Evolutionary conservation across 2,888 invertebrate genomes (phyloP), one percentile per base, ranked within the genome.

Genomic region (Augochlorella aurata): DNA sequence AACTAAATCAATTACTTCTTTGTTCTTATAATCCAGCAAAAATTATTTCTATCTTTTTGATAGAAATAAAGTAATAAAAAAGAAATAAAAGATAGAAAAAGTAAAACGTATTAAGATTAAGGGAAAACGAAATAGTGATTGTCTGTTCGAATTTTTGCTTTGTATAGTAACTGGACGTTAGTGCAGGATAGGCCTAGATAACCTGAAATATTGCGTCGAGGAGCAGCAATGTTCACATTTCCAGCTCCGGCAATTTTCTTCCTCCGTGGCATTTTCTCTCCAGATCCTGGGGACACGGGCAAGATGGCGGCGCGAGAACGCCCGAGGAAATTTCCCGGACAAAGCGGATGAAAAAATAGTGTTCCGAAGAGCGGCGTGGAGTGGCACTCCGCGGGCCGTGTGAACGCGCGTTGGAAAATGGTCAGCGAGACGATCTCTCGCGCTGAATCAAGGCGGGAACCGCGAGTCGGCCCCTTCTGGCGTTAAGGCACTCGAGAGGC

Each of bases 401-500:
- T 58, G 58, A 58, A 58, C 58, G 24, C 58, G 58, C 24, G 58
- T 58, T 58, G 45, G 67, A 76, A 77, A 76, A 74, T 70, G 84
- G 81, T 79, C 81, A 78, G 77, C 68, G 77, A 73, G 52, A 70
- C 81, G 82, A 79, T 77, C 79, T 77, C 72, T 58, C 58, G 74
- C 52, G 85, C 38, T 38, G 71, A 73, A 83, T 84, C 79, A 79
- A 84, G 77, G 69, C 78, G 58, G 58, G 38, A 38, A 38, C 38
- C 38, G 3, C 5, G 38, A 38, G 74, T 49, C 14, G 12, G 79
- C 83, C 77, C 81, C 80, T 84, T 80, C 79, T 67, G 77, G 77
- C 84, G 74, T 85, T 85, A 80, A 84, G 76, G 77, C 77, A 84
- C 84, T 87, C 77, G 79, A 84, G 79, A 84, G 76, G 63, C 66